A percentile compares a stretch with the other conserved stretches of the same genome.
Conservation (phyloP, 2,797 vertebrate species). For the Manis crassicaudata region DNA sequence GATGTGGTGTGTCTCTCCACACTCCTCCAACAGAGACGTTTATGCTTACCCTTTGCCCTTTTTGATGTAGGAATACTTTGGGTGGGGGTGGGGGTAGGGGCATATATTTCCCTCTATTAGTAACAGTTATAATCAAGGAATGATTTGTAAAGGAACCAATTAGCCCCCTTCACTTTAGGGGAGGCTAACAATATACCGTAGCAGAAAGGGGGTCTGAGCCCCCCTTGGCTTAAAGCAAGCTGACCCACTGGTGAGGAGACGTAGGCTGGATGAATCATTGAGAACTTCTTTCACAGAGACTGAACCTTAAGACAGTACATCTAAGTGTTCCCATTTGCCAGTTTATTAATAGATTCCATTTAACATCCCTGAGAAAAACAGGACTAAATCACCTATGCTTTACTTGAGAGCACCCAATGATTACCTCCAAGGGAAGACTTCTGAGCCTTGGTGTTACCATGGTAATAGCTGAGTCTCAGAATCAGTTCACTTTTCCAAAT, state of each 20-base stretch:
- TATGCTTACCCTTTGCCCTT: not conserved
- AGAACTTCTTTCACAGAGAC: not conserved
- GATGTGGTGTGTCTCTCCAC: not conserved
- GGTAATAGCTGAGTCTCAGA: slow-evolving; percentile 33
- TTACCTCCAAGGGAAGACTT: slow-evolving; percentile 30
- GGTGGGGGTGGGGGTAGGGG: too few relatives aligned
- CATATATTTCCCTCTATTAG: not conserved
- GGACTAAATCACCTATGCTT: not conserved
- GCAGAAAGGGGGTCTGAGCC: not conserved
- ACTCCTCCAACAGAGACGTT: not conserved
- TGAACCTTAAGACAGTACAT: not conserved
- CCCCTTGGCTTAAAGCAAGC: not conserved
- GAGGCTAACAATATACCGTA: not conserved
- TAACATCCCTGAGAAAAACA: slow-evolving; percentile 41
- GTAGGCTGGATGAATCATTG: not conserved
- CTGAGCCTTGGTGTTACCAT: slow-evolving; percentile 49
- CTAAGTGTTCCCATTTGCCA: not conserved
- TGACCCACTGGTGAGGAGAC: not conserved
- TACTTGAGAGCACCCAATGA: not conserved
- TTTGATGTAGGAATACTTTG: not conserved
- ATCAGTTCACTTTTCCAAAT: slow-evolving; percentile 16
- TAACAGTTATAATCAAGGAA: not conserved
- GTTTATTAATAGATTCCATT: slow-evolving; percentile 36
- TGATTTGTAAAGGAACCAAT: not conserved
- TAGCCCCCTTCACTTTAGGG: not conserved